Evolutionary conservation across 2,888 invertebrate genomes (phyloP).

Genomic region (Noctuana brunneofusca): DNA sequence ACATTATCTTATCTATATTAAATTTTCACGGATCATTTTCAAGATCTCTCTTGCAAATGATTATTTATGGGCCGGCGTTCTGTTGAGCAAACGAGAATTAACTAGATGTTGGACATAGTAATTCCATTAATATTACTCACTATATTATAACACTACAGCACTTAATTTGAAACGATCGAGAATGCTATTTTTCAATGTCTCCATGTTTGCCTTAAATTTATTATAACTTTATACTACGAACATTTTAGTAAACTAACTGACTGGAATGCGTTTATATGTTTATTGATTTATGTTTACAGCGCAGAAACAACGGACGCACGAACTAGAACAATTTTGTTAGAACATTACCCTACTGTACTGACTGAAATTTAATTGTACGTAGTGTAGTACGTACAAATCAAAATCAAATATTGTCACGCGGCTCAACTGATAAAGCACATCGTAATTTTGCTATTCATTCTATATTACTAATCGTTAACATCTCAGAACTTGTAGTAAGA

Average conservation of each 20-base stretch:
- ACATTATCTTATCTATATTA: conserved; percentile 4
- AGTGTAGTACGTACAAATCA: conserved; percentile 2
- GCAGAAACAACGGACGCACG: conserved; percentile 6
- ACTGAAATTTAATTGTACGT: conserved; percentile 5
- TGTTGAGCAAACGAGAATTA: conserved; percentile 41
- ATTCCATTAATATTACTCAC: conserved; percentile 42
- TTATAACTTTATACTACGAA: conserved; percentile 31
- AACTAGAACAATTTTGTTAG: conserved; percentile 13
- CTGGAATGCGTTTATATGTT: conserved; percentile 17
- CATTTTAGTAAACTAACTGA: conserved; percentile 27
- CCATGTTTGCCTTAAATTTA: conserved; percentile 31
- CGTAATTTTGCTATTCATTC: too few relatives aligned
- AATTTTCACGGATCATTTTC: conserved; percentile 19
- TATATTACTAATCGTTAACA: too few relatives aligned
- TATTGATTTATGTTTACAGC: conserved; percentile 23
- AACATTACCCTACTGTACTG: conserved; percentile 4
- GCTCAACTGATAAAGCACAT: neutral
- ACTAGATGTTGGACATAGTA: conserved; percentile 42
- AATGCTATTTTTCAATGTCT: conserved; percentile 34
- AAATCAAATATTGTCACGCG: neutral
- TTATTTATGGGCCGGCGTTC: conserved; percentile 40
- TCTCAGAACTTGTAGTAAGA: too few relatives aligned
- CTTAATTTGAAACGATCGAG: conserved; percentile 30
- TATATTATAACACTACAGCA: conserved; percentile 37
- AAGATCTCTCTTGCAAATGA: conserved; percentile 25